Evolutionary conservation across 2,113 vertebrate species (phyloP).

Genomic region (Fulmarus glacialis): DNA sequence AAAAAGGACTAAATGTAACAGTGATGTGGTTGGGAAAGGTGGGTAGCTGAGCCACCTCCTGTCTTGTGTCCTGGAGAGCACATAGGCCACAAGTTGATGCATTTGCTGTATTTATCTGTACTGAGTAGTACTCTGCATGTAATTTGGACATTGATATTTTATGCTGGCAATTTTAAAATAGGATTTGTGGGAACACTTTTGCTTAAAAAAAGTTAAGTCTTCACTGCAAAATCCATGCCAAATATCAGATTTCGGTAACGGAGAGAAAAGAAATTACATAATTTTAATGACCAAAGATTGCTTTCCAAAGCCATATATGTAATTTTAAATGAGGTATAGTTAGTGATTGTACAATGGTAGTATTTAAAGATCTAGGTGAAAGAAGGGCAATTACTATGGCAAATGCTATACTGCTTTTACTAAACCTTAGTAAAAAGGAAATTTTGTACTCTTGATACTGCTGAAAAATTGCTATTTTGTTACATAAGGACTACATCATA

Average conservation of each 20-base stretch:
- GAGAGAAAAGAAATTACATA: neutral
- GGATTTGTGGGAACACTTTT: neutral
- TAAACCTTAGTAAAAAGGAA: neutral
- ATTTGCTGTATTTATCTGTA: neutral
- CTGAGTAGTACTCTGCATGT: neutral
- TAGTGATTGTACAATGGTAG: neutral
- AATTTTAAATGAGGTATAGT: neutral
- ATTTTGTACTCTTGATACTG: neutral
- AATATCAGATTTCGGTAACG: conserved; percentile 36
- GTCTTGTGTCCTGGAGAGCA: neutral
- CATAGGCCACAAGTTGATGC: neutral
- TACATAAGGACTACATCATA: neutral
- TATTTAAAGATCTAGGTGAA: neutral
- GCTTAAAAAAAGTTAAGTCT: neutral
- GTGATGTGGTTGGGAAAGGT: neutral
- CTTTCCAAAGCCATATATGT: neutral
- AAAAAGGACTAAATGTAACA: neutral
- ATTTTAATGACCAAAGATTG: neutral
- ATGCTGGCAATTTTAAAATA: neutral
- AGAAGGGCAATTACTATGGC: neutral
- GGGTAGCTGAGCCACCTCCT: neutral
- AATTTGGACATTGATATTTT: neutral
- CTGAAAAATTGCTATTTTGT: neutral
- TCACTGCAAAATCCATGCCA: neutral
- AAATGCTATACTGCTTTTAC: neutral